phyloP scores from a whole-genome alignment of 2,113 vertebrate species.

The Nothocercus julius region DNA sequence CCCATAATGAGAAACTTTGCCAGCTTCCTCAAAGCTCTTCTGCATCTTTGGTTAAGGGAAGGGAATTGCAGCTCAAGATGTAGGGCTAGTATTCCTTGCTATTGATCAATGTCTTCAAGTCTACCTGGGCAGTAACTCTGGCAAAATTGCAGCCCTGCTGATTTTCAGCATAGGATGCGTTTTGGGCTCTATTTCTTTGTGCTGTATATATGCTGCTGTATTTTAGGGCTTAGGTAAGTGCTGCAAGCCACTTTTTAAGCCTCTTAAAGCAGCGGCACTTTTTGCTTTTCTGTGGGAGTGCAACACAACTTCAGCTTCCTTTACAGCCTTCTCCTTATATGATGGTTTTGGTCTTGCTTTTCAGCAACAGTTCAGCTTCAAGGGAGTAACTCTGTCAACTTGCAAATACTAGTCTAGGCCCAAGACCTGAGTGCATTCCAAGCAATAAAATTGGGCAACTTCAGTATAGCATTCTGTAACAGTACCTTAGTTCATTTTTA shows the following conservation, averaged over 20 bases:
- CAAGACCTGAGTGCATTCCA: background rate
- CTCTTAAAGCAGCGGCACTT: background rate
- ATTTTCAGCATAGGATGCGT: background rate
- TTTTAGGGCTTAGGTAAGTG: background rate
- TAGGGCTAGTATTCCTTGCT: background rate
- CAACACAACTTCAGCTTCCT: background rate
- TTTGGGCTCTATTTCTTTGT: background rate
- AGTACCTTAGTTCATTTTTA: background rate
- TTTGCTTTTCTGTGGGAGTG: background rate
- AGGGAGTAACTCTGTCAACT: background rate
- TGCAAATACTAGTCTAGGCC: background rate
- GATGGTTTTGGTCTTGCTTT: background rate
- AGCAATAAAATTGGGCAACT: background rate
- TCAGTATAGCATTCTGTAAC: background rate
- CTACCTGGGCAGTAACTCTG: background rate
- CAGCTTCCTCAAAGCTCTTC: background rate
- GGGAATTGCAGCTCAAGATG: background rate
- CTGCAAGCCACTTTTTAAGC: background rate
- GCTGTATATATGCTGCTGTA: background rate
- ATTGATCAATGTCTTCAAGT: background rate
- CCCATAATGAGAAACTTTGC: background rate
- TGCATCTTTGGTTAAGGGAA: background rate
- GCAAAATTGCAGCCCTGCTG: background rate
- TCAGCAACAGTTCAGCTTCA: background rate
- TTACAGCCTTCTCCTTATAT: background rate